Evolutionary conservation across 2,797 vertebrate species (phyloP), one percentile per base, ranked within the genome.

Genomic region (Meriones psammophilus): DNA sequence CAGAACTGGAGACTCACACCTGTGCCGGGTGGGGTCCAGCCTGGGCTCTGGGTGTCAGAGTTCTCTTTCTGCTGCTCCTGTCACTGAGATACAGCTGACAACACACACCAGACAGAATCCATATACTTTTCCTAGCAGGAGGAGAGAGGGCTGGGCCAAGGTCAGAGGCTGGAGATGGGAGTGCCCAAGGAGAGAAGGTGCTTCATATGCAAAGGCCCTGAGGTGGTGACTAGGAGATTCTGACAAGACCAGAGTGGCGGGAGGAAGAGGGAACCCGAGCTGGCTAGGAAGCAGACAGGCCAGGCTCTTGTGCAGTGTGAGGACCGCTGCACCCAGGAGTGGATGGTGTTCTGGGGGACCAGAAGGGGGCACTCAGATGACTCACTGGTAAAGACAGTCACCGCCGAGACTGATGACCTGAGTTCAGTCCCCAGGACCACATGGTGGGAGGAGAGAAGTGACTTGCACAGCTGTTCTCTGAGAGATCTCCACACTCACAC

Each of bases 261-360:
- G 87, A 66, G 14, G 39, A n/a, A 6, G 28, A 46, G 22, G 54
- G 50, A 28, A 42, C 0, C 3, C 17, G 26, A 68, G 50, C 4
- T 33, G 4, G 36, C 28, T 62, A 17, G 60, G 62, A 30, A 14
- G 1, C 8, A 5, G 46, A 10, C 30, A 4, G 42, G 28, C 26
- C 14, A 0, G 20, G 50, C 50, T 78, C 17, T 8, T 62, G 20
- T 3, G 0, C 5, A 17, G n/a, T 1, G 0, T 2, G 22, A 56
- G 78, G 54, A 1, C 6, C 9, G 22, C 30, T 10, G 39, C 71
- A 22, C 9, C 83, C 24, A 13, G 28, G 60, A 68, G 58, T 8
- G 13, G 7, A 12, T 0, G 0, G 28, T 7, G 0, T 17, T n/a
- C 8, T 12, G 0, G 0, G 13, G 4, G 36, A 62, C 33, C 7